Evolutionary conservation across 1,140 invertebrate species (phyloP).

Genomic region (Argopecten irradians): DNA sequence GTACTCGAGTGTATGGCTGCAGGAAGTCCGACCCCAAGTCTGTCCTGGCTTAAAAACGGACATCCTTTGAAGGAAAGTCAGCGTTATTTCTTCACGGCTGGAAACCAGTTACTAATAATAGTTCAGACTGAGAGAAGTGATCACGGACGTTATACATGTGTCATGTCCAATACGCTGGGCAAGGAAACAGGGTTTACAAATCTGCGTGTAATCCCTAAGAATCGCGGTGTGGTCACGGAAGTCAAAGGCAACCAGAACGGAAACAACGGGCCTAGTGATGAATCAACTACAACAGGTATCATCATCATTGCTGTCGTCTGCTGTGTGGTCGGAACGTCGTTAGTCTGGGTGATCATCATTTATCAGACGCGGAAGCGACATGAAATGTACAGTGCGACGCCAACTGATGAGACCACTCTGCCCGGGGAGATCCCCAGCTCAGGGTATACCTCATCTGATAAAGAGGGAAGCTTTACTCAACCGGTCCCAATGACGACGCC

Average conservation of each 20-base stretch:
- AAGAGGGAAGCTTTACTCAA: conserved; percentile 67
- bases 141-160: conserved; percentile 91
- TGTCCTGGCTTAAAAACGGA: conserved; percentile 94
- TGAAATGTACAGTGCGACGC: conserved; percentile 73
- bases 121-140: conserved; percentile 86
- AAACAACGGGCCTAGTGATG: conserved; percentile 75
- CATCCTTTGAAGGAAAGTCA: conserved; percentile 82
- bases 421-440: conserved; percentile 70
- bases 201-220: conserved; percentile 77
- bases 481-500: conserved; percentile 52
- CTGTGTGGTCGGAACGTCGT: conserved; percentile 91
- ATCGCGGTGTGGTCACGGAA: background rate
- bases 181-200: conserved; percentile 79
- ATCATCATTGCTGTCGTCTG: conserved; percentile 93
- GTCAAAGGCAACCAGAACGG: conserved; percentile 4
- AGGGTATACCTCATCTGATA: conserved; percentile 68
- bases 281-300: conserved; percentile 86
- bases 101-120: conserved; percentile 92
- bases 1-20: conserved; percentile 92
- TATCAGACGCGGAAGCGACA: conserved; percentile 84
- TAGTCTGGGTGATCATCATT: conserved; percentile 94
- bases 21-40: conserved; percentile 89
- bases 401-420: conserved; percentile 73
- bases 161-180: conserved; percentile 86
- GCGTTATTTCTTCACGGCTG: conserved; percentile 88